Base-by-base conservation (phyloP, 2,888 invertebrate genomes). In the Timema cristinae region DNA sequence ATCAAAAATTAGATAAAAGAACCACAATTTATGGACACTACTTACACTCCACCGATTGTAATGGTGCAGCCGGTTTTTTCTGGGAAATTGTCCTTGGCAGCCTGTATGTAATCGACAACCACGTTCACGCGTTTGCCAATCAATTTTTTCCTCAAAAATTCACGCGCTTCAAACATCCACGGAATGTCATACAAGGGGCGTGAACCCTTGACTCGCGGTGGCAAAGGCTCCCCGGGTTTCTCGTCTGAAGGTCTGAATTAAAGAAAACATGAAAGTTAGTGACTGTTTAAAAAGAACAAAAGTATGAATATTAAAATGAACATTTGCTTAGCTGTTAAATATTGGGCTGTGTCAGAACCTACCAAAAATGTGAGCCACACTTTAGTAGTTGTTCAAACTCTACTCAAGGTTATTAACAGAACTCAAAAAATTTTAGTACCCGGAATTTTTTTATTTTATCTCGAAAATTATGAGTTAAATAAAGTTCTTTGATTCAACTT, bases 161-260 rank as follows among this genome's bases (percentile, higher is more conserved):
- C 99, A 70, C 99, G 89, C 0, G 98, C 97, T 82, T 99, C 99
- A 81, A 93, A 98, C 95, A 99, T 95, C 89, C 94, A 97, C 2
- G 99, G 99, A 79, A 98, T 93, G 81, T 99, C 99, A 81, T 98
- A 99, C 0, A 99, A 86, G 0, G 98, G 96, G 78, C 95, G 90
- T 81, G 89, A 93, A 74, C 90, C n/a, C 82, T 91, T 92, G 5
- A 90, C 86, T 74, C 90, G 86, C 13, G 88, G 87, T 0, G 87
- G 83, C 6, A 76, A 75, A 16, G 76, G 71, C 32, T 78, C 77
- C 72, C 75, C 78, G 9, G 74, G 68, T 63, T 73, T 76, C 70
- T 73, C 78, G 13, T 88, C 89, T 51, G 84, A 82, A 73, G 82
- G 84, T 76, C 85, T 86, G 66, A 15, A 79, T 80, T 83, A 72